phyloP scores from a whole-genome alignment of 2,888 invertebrate species.

The Rhyacophila evoluta region DNA sequence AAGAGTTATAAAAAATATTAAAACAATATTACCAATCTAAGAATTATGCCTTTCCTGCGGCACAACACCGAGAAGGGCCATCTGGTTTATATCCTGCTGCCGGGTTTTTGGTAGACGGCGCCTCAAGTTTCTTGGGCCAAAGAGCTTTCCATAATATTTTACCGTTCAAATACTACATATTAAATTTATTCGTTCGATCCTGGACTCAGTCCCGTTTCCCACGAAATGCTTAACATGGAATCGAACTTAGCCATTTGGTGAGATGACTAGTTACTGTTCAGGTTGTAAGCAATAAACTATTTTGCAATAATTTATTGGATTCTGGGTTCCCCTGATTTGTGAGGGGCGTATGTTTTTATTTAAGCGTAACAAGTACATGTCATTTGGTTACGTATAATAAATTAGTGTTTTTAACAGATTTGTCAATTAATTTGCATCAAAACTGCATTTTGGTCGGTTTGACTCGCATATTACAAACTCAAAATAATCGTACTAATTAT shows the following conservation, averaged over 20 bases:
- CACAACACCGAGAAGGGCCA: background rate
- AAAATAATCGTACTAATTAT: no score
- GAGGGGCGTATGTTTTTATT: background rate
- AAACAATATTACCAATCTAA: no score
- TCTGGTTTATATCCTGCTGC: constrained; percentile 40
- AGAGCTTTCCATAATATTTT: constrained; percentile 20
- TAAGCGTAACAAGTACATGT: no score
- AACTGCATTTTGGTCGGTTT: no score
- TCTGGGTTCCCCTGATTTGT: background rate
- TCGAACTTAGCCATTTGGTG: constrained; percentile 9
- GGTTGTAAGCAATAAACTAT: background rate
- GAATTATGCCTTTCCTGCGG: background rate
- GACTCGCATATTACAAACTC: no score
- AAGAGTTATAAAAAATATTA: no score
- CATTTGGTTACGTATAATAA: no score
- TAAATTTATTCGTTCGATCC: background rate
- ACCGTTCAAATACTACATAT: background rate
- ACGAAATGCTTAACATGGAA: constrained; percentile 11
- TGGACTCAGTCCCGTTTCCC: background rate
- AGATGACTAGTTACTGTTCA: background rate
- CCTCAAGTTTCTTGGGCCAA: constrained; percentile 19
- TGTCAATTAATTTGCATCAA: no score
- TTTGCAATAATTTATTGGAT: background rate
- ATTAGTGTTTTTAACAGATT: no score
- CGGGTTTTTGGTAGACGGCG: constrained; percentile 39